phyloP scores from a whole-genome alignment of 2,113 vertebrate species.

The Coregonus clupeaformis region DNA sequence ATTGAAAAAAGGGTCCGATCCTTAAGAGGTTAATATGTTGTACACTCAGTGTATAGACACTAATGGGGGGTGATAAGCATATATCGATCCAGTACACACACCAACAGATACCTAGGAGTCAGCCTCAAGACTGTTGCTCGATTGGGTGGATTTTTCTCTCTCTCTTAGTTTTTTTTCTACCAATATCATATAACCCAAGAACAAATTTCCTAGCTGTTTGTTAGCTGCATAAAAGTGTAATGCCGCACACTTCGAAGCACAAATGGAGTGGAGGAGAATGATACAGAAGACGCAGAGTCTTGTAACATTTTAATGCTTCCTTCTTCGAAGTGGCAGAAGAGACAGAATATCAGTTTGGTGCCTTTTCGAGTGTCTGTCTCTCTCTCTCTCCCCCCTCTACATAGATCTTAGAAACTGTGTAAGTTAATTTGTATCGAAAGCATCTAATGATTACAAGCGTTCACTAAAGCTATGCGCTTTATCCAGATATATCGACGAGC shows the following conservation, averaged over 20 bases:
- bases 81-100: slow-evolving; percentile 32
- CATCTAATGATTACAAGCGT: slow-evolving; percentile 1
- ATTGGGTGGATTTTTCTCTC: slow-evolving; percentile 1
- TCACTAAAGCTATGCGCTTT: neutral
- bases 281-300: slow-evolving; percentile 22
- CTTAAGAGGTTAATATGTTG: no score
- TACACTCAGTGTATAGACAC: slow-evolving; percentile 13
- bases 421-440: slow-evolving; percentile 12
- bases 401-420: neutral
- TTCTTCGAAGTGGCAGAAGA: neutral
- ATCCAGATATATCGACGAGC: neutral
- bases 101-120: slow-evolving; percentile 21
- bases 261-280: slow-evolving; percentile 18
- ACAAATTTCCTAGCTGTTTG: slow-evolving; percentile 32
- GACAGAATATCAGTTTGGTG: slow-evolving; percentile 12
- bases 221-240: slow-evolving; percentile 39
- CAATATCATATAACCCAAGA: slow-evolving; percentile 24
- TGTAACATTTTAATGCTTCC: slow-evolving; percentile 38
- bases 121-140: slow-evolving; percentile 1
- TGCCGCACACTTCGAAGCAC: slow-evolving; percentile 31
- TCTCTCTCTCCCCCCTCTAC: neutral
- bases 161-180: neutral
- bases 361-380: slow-evolving; percentile 12
- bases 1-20: no score
- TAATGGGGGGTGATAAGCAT: slow-evolving; percentile 15